Conservation (phyloP, 2,113 vertebrate species). For the Chascanopsetta lugubris region DNA sequence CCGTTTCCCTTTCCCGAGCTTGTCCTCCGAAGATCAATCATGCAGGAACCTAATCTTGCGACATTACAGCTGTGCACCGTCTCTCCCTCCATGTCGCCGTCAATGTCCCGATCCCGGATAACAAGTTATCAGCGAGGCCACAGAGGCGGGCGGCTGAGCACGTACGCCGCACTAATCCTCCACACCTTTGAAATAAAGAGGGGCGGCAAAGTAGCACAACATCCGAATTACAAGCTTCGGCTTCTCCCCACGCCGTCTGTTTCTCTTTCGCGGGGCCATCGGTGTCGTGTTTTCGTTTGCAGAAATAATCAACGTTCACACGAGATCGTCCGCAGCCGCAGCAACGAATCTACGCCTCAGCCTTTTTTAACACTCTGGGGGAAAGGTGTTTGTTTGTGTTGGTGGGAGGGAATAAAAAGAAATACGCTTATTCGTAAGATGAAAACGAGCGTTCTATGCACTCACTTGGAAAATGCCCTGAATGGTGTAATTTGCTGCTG, state of each 20-base stretch:
- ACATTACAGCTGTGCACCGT: slow-evolving; percentile 39
- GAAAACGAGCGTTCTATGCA: slow-evolving; percentile 48
- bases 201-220: slow-evolving; percentile 20
- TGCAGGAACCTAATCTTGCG: slow-evolving; percentile 54
- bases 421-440: slow-evolving; percentile 33
- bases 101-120: slow-evolving; percentile 41
- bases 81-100: slow-evolving; percentile 28
- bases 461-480: slow-evolving; percentile 59
- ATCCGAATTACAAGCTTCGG: slow-evolving; percentile 50
- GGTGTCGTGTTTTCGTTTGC: slow-evolving; percentile 41
- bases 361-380: slow-evolving; percentile 16
- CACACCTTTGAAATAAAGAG: slow-evolving; percentile 19
- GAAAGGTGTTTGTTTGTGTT: slow-evolving; percentile 42
- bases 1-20: no score
- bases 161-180: slow-evolving; percentile 39
- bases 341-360: slow-evolving; percentile 49
- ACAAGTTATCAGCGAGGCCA: slow-evolving; percentile 44
- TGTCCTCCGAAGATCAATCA: slow-evolving; percentile 50
- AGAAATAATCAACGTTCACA: slow-evolving; percentile 29
- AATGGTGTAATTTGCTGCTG: slow-evolving; percentile 43
- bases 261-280: background rate
- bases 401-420: slow-evolving; percentile 17
- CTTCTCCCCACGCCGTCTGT: slow-evolving; percentile 6
- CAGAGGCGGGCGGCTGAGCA: slow-evolving; percentile 20
- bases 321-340: slow-evolving; percentile 10